phyloP scores from a whole-genome alignment of 2,888 invertebrate genomes.

The Limenitis camilla region DNA sequence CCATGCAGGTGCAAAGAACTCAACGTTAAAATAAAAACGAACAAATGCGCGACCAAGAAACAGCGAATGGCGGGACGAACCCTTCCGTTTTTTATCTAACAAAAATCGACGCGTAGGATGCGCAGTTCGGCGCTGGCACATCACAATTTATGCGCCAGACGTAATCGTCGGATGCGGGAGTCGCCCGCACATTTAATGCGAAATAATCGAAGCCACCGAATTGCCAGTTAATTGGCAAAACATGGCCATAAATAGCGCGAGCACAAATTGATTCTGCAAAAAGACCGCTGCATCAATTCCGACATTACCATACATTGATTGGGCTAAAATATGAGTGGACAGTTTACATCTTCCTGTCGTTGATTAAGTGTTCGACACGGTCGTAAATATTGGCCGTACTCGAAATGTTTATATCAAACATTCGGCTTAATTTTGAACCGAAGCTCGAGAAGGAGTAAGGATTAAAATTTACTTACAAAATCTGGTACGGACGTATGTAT shows the following conservation, averaged over 20 bases:
- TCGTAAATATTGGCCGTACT: slow-evolving; percentile 49
- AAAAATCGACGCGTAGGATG: slow-evolving; percentile 58
- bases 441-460: slow-evolving; percentile 24
- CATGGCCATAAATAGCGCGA: slow-evolving; percentile 64
- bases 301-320: slow-evolving; percentile 68
- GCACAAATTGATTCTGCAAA: slow-evolving; percentile 63
- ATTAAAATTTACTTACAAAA: slow-evolving; percentile 20
- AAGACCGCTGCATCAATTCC: slow-evolving; percentile 39
- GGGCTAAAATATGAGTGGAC: slow-evolving; percentile 54
- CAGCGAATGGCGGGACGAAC: slow-evolving; percentile 31
- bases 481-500: slow-evolving; percentile 18
- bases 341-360: slow-evolving; percentile 56
- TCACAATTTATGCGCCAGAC: slow-evolving; percentile 66
- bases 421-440: slow-evolving; percentile 40
- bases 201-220: slow-evolving; percentile 74
- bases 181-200: slow-evolving; percentile 69
- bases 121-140: slow-evolving; percentile 57
- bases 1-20: slow-evolving; percentile 63
- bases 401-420: slow-evolving; percentile 43
- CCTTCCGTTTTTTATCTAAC: slow-evolving; percentile 67
- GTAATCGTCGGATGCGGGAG: slow-evolving; percentile 74
- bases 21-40: slow-evolving; percentile 56
- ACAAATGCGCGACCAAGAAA: slow-evolving; percentile 29
- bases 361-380: slow-evolving; percentile 53
- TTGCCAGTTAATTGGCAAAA: slow-evolving; percentile 71